Percentiles rank a stretch among this genome's conserved stretches.
phyloP scores from a whole-genome alignment of 2,797 vertebrate genomes.

The Acridotheres tristis region DNA sequence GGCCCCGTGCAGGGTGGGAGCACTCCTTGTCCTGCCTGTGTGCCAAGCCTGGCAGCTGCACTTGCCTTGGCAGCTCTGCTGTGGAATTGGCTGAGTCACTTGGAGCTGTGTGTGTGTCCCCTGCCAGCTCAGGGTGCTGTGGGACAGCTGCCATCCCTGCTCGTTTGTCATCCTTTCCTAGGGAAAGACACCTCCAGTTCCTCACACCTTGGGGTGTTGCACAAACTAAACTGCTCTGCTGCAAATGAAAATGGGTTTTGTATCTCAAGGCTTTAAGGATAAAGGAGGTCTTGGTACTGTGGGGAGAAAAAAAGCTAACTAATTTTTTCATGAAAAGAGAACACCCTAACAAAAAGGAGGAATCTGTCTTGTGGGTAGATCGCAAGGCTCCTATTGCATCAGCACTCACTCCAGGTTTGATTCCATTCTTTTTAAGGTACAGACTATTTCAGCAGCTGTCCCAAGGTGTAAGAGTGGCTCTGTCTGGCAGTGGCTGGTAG shows the following conservation, averaged over 20 bases:
- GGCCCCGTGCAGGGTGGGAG: fast-evolving
- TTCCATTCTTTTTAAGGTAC: not conserved
- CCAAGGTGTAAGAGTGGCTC: not conserved
- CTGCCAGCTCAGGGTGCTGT: not conserved
- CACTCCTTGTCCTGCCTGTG: not conserved
- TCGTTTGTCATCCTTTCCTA: not conserved
- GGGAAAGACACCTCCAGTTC: not conserved
- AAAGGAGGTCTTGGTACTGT: not conserved
- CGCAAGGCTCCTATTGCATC: not conserved
- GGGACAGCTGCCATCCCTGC: not conserved
- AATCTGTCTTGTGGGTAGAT: not conserved
- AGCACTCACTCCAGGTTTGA: not conserved
- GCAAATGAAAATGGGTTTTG: not conserved
- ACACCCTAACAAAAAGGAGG: not conserved
- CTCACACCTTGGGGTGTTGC: not conserved
- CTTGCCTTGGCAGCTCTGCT: not conserved
- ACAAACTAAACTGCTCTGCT: not conserved
- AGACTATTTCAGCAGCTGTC: not conserved
- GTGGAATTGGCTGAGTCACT: not conserved
- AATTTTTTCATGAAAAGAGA: not conserved
- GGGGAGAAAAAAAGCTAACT: not conserved
- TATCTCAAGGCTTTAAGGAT: not conserved
- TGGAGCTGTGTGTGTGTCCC: not conserved
- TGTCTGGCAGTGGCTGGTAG: not conserved
- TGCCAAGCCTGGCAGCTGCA: not conserved